phyloP scores from a whole-genome alignment of 2,888 invertebrate genomes.

The Amiota communis region DNA sequence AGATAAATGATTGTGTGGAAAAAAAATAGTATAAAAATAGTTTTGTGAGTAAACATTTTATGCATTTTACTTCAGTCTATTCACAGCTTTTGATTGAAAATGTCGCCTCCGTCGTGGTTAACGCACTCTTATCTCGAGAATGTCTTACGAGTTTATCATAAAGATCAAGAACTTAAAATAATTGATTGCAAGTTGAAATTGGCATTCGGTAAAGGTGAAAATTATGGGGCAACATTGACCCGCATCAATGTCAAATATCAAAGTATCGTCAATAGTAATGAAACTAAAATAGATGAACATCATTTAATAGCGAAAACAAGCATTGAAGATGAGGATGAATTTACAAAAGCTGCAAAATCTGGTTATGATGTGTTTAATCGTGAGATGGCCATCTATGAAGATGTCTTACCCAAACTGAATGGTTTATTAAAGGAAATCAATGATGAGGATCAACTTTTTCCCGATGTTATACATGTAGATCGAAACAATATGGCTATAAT shows the following conservation, averaged over 20 bases:
- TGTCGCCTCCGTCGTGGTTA: background rate
- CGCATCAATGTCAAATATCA: conserved; percentile 52
- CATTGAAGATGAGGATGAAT: conserved; percentile 56
- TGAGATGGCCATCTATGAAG: conserved; percentile 64
- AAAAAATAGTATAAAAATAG: no score
- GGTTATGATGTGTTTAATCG: conserved; percentile 63
- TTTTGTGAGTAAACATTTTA: no score
- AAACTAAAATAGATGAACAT: conserved; percentile 32
- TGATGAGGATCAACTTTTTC: conserved; percentile 59
- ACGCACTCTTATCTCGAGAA: background rate
- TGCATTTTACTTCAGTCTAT: background rate
- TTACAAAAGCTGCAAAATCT: conserved; percentile 52
- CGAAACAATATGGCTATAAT: conserved; percentile 57
- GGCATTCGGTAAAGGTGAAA: conserved; percentile 64
- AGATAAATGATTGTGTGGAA: no score
- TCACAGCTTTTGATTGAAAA: background rate
- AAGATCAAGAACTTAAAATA: background rate
- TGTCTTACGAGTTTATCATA: background rate
- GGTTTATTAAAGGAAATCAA: conserved; percentile 48
- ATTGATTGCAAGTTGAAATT: conserved; percentile 29
- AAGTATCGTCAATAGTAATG: background rate
- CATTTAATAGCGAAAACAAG: conserved; percentile 60
- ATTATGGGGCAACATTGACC: conserved; percentile 62
- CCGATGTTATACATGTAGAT: conserved; percentile 60
- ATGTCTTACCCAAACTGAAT: conserved; percentile 61